These are phyloP conservation scores for Sarcophaga rosellei DNA, from an alignment of 2,888 invertebrate species.

Conservation along the genomic window DNA sequence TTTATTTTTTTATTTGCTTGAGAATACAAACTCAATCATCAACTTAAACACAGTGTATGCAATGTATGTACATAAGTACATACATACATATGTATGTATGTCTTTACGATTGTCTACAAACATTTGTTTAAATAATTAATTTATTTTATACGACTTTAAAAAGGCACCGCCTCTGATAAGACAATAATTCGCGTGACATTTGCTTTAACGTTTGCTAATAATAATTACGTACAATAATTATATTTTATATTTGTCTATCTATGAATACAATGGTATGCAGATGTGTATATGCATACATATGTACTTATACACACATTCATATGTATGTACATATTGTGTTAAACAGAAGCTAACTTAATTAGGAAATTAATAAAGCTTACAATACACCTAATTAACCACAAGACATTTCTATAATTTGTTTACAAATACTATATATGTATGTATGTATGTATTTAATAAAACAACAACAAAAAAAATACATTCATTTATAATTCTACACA, in stretches of 20 bases:
- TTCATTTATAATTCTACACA: neutral
- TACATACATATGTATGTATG: neutral
- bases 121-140: conserved; percentile 62
- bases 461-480: conserved; percentile 61
- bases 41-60: neutral
- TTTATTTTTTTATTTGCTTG: too few relatives aligned
- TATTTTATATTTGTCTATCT: neutral
- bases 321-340: conserved; percentile 19
- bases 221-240: conserved; percentile 6
- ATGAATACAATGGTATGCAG: neutral
- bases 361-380: conserved; percentile 72
- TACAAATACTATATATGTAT: conserved; percentile 48
- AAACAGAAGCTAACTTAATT: conserved; percentile 75
- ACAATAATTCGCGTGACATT: conserved; percentile 57
- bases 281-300: neutral
- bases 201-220: conserved; percentile 59
- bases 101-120: conserved; percentile 4
- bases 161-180: conserved; percentile 48
- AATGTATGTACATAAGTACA: neutral
- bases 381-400: conserved; percentile 75
- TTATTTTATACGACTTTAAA: conserved; percentile 52
- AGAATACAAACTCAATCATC: too few relatives aligned
- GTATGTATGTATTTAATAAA: neutral
- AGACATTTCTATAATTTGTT: conserved; percentile 69
- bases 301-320: neutral